These are phyloP conservation scores for Mesorhabditis sp. DNA, from an alignment of 2,888 invertebrate species.

Conservation along the genomic window DNA sequence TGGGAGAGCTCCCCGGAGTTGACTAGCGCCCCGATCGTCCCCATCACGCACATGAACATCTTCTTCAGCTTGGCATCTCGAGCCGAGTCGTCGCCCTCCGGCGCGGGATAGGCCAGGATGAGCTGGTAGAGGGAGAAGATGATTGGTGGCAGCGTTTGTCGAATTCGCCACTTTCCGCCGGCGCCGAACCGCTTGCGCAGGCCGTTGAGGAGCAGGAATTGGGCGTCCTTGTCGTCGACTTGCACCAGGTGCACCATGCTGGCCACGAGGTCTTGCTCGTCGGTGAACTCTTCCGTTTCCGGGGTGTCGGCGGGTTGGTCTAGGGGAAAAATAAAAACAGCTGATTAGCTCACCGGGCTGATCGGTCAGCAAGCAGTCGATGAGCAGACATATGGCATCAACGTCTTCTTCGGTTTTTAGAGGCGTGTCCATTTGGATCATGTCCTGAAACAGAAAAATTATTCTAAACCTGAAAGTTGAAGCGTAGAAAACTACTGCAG, in stretches of 20 bases:
- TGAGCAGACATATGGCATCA: slow-evolving; percentile 69
- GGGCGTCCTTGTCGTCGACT: slow-evolving; percentile 66
- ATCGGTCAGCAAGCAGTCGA: slow-evolving; percentile 81
- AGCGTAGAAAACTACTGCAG: too few species aligned
- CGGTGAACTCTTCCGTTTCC: slow-evolving; percentile 59
- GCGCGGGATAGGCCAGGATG: slow-evolving; percentile 58
- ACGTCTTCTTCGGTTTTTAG: slow-evolving; percentile 80
- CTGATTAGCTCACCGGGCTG: slow-evolving; percentile 71
- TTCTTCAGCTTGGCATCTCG: slow-evolving; percentile 98
- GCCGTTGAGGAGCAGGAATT: slow-evolving; percentile 72
- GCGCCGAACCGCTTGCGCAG: slow-evolving; percentile 82
- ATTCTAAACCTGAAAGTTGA: too few species aligned
- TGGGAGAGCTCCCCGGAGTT: slow-evolving; percentile 87
- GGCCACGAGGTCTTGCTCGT: slow-evolving; percentile 86
- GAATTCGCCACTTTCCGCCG: slow-evolving; percentile 84
- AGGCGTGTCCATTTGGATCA: slow-evolving; percentile 75
- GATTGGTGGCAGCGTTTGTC: slow-evolving; percentile 85
- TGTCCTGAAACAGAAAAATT: slow-evolving; percentile 20
- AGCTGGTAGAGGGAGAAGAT: slow-evolving; percentile 88
- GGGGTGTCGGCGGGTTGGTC: slow-evolving; percentile 20
- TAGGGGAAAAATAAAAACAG: neutral
- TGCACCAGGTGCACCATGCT: slow-evolving; percentile 62
- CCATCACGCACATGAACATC: slow-evolving; percentile 95
- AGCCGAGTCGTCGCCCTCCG: slow-evolving; percentile 70
- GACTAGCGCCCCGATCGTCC: slow-evolving; percentile 85